Conservation (phyloP, 1,140 invertebrate genomes). For the Bombus affinis region DNA sequence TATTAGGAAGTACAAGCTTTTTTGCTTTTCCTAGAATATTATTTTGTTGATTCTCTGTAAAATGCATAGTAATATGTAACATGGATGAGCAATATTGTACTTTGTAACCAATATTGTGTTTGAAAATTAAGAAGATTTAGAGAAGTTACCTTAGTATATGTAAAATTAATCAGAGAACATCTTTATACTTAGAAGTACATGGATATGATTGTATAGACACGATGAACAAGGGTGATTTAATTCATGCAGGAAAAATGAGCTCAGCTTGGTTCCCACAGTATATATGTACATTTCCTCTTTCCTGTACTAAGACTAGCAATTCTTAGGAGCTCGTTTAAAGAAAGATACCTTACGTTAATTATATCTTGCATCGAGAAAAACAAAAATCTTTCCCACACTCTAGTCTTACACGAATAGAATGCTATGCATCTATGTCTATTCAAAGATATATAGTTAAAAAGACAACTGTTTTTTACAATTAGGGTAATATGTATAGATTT, state of each 20-base stretch:
- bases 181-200: constrained; percentile 19
- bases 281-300: constrained; percentile 64
- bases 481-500: background rate
- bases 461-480: background rate
- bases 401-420: constrained; percentile 43
- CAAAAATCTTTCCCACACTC: constrained; percentile 66
- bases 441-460: background rate
- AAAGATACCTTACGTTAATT: constrained; percentile 69
- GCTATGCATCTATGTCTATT: constrained; percentile 24
- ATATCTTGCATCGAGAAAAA: constrained; percentile 60
- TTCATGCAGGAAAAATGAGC: constrained; percentile 72
- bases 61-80: background rate
- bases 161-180: constrained; percentile 1
- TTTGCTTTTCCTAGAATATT: background rate
- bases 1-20: constrained; percentile 25
- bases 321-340: constrained; percentile 64
- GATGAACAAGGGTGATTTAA: constrained; percentile 60
- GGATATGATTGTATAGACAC: constrained; percentile 25
- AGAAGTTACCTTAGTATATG: background rate
- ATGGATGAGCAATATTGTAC: no score
- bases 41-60: background rate
- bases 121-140: background rate
- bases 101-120: no score
- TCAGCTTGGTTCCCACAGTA: constrained; percentile 66
- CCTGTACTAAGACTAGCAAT: constrained; percentile 65